These are phyloP conservation scores for Chloromyia formosa DNA, from an alignment of 2,888 invertebrate genomes.

Conservation along the genomic window DNA sequence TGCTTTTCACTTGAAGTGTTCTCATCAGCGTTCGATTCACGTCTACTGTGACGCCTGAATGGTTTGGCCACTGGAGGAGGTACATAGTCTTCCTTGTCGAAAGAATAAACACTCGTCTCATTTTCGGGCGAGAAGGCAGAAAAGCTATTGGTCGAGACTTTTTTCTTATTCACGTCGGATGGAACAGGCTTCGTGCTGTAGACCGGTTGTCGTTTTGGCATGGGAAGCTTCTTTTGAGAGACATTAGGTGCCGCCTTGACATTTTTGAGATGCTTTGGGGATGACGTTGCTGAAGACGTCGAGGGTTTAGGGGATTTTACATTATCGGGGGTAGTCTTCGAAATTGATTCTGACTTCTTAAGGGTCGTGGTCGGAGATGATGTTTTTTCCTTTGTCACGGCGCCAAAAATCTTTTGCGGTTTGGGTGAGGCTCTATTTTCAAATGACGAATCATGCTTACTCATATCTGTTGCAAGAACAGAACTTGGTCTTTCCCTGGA, in stretches of 20 bases:
- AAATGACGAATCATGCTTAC: conserved; percentile 44
- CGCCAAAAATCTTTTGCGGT: conserved; percentile 1
- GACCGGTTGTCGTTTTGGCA: conserved; percentile 64
- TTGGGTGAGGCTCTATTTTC: conserved; percentile 20
- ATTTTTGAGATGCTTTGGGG: conserved; percentile 49
- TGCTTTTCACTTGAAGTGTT: conserved; percentile 51
- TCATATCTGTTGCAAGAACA: not conserved
- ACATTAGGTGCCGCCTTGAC: conserved; percentile 26
- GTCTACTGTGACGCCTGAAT: conserved; percentile 67
- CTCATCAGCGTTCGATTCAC: conserved; percentile 61
- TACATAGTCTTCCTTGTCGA: conserved; percentile 73
- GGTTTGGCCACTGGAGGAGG: conserved; percentile 64
- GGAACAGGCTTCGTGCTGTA: conserved; percentile 68
- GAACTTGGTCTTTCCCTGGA: conserved; percentile 44
- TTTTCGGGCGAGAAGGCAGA: conserved; percentile 73
- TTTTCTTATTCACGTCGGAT: conserved; percentile 59
- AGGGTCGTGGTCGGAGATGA: conserved; percentile 17
- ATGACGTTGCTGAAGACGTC: conserved; percentile 47
- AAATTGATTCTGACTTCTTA: conserved; percentile 20
- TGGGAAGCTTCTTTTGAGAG: conserved; percentile 50
- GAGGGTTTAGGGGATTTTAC: conserved; percentile 55
- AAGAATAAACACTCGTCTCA: conserved; percentile 77
- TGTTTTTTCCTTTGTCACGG: conserved; percentile 7
- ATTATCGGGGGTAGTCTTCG: conserved; percentile 51
- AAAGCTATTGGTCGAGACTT: conserved; percentile 50